Conservation (phyloP, 2,888 invertebrate species). For the Drosophila fungiperda region DNA sequence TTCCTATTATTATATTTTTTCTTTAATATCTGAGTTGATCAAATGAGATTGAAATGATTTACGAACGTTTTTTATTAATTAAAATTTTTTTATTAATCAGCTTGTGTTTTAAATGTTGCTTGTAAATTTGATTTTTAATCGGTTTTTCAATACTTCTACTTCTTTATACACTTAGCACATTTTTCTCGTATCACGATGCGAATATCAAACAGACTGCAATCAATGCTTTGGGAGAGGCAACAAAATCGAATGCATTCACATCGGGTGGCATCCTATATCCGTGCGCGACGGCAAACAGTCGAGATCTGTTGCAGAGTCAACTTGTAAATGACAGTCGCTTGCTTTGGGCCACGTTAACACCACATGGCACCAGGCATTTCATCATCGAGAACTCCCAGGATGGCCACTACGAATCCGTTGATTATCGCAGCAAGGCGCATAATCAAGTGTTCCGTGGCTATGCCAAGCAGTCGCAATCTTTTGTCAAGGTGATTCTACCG, state of each 20-base stretch:
- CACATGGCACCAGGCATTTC: slow-evolving; percentile 92
- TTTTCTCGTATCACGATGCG: slow-evolving; percentile 84
- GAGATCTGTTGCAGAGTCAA: slow-evolving; percentile 84
- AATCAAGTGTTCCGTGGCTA: slow-evolving; percentile 80
- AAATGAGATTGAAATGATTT: neutral
- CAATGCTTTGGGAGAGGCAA: slow-evolving; percentile 86
- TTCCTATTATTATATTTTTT: neutral
- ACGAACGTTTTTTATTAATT: neutral
- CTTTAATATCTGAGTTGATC: neutral
- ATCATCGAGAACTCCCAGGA: slow-evolving; percentile 86
- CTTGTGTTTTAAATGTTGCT: too few relatives aligned
- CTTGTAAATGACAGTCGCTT: slow-evolving; percentile 89
- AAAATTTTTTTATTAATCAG: too few relatives aligned
- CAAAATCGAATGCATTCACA: slow-evolving; percentile 85
- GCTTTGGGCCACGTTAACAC: slow-evolving; percentile 94
- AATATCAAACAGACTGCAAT: slow-evolving; percentile 87
- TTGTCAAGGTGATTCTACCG: slow-evolving; percentile 78
- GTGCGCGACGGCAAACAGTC: slow-evolving; percentile 86
- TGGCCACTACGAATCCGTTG: slow-evolving; percentile 90
- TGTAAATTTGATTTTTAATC: neutral
- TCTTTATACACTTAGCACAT: slow-evolving; percentile 73
- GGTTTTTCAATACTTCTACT: neutral
- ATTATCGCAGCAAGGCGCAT: slow-evolving; percentile 84
- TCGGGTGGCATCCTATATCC: slow-evolving; percentile 88
- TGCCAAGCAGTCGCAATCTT: slow-evolving; percentile 79